Conservation (phyloP, 2,113 vertebrate genomes). For the Notothenia rossii region DNA sequence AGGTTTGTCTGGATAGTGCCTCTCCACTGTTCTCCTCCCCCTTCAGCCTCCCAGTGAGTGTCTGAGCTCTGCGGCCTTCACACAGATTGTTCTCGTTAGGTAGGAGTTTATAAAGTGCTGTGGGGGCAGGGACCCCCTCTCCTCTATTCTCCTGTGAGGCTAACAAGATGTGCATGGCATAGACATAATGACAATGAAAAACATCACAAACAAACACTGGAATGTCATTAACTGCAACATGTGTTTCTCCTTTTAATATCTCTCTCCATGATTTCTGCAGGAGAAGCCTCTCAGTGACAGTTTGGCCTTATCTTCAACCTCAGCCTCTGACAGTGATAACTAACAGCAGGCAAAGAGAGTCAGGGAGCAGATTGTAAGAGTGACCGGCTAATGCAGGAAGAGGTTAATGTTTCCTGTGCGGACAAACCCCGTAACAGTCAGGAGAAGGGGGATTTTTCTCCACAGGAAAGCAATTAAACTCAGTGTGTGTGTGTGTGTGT, state of each 20-base stretch:
- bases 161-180: slow-evolving; percentile 24
- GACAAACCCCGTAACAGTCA: slow-evolving; percentile 40
- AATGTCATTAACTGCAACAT: background rate
- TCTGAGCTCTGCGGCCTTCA: slow-evolving; percentile 67
- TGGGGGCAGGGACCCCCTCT: slow-evolving; percentile 69
- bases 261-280: background rate
- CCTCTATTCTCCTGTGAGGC: slow-evolving; percentile 42
- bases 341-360: slow-evolving; percentile 35
- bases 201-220: background rate
- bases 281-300: slow-evolving; percentile 4
- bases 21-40: slow-evolving; percentile 62
- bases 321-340: slow-evolving; percentile 16
- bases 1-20: slow-evolving; percentile 67
- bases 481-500: slow-evolving; percentile 54
- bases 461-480: slow-evolving; percentile 52
- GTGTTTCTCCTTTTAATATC: background rate
- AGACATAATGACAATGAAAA: slow-evolving; percentile 7
- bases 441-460: slow-evolving; percentile 23
- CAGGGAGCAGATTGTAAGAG: slow-evolving; percentile 34
- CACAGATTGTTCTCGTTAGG: slow-evolving; percentile 95
- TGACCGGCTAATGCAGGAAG: slow-evolving; percentile 68
- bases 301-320: background rate
- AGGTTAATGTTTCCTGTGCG: slow-evolving; percentile 79
- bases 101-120: slow-evolving; percentile 80
- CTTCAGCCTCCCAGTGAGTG: slow-evolving; percentile 54